Conservation (phyloP, 2,888 invertebrate species). For the Epirrita christyi region DNA sequence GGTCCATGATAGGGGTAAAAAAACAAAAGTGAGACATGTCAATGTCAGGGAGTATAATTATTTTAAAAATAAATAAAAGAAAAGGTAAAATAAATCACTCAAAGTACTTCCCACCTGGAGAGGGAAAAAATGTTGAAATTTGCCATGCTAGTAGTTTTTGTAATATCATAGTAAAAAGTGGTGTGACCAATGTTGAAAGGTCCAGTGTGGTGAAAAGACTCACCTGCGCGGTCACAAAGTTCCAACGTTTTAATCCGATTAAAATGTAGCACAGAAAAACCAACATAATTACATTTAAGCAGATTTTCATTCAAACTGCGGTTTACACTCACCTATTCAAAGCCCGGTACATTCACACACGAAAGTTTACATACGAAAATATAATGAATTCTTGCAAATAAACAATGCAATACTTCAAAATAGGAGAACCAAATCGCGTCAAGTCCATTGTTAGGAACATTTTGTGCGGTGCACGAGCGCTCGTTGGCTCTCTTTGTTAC, state of each 20-base stretch:
- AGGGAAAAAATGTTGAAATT: no score
- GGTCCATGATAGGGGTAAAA: no score
- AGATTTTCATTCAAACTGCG: slow-evolving; percentile 3
- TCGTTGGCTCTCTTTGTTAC: slow-evolving; percentile 38
- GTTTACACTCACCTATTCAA: neutral
- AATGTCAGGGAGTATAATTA: no score
- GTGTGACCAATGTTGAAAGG: no score
- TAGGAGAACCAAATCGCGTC: slow-evolving; percentile 34
- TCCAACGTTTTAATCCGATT: slow-evolving; percentile 2
- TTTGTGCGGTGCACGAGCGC: slow-evolving; percentile 27
- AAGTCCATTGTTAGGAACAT: slow-evolving; percentile 34
- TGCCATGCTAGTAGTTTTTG: no score
- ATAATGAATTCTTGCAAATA: slow-evolving; percentile 27
- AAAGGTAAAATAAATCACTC: no score
- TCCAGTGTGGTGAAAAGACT: no score
- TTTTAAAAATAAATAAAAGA: no score
- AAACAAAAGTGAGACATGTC: no score
- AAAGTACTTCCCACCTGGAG: no score
- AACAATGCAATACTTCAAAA: slow-evolving; percentile 30
- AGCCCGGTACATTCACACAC: slow-evolving; percentile 15
- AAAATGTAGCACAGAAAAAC: slow-evolving; percentile 4
- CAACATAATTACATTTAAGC: slow-evolving; percentile 1
- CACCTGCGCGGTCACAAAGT: neutral
- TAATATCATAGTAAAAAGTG: no score
- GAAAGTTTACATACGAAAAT: slow-evolving; percentile 15